phyloP scores from a whole-genome alignment of 2,888 invertebrate species.

The Rhingia rostrata region DNA sequence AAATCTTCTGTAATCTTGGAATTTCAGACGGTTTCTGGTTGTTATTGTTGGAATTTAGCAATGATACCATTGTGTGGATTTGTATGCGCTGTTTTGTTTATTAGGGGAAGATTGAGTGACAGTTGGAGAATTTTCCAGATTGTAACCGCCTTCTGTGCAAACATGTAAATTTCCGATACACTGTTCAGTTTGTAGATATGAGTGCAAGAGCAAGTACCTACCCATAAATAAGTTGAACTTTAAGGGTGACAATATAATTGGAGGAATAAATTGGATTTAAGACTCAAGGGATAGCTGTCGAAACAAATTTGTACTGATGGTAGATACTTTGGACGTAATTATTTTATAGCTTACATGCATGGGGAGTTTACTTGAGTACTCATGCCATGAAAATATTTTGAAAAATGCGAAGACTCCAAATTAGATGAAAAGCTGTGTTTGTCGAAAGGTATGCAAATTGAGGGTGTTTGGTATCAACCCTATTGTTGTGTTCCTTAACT shows the following conservation, averaged over 20 bases:
- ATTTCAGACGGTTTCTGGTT: slow-evolving; percentile 24
- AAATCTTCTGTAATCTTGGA: slow-evolving; percentile 52
- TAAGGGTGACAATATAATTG: not conserved
- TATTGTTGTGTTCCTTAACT: too few relatives aligned
- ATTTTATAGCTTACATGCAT: too few relatives aligned
- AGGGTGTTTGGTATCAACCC: too few relatives aligned
- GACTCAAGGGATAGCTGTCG: not conserved
- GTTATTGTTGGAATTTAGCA: slow-evolving; percentile 16
- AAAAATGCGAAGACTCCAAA: too few relatives aligned
- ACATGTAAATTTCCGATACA: not conserved
- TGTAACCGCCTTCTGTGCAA: not conserved
- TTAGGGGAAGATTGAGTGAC: slow-evolving; percentile 33
- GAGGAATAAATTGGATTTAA: not conserved
- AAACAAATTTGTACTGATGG: too few relatives aligned
- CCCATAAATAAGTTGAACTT: not conserved
- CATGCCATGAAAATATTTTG: too few relatives aligned
- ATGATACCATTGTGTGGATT: slow-evolving; percentile 34
- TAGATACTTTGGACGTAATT: too few relatives aligned
- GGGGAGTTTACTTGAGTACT: too few relatives aligned
- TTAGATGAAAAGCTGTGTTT: too few relatives aligned
- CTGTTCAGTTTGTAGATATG: too few relatives aligned
- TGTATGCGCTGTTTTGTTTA: slow-evolving; percentile 31
- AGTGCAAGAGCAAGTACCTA: not conserved
- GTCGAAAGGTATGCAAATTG: too few relatives aligned
- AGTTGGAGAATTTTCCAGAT: slow-evolving; percentile 15